A percentile compares a stretch with the other conserved stretches of the same genome.
Evolutionary conservation across 2,888 invertebrate genomes (phyloP).

Genomic region (Apamea epomidion): DNA sequence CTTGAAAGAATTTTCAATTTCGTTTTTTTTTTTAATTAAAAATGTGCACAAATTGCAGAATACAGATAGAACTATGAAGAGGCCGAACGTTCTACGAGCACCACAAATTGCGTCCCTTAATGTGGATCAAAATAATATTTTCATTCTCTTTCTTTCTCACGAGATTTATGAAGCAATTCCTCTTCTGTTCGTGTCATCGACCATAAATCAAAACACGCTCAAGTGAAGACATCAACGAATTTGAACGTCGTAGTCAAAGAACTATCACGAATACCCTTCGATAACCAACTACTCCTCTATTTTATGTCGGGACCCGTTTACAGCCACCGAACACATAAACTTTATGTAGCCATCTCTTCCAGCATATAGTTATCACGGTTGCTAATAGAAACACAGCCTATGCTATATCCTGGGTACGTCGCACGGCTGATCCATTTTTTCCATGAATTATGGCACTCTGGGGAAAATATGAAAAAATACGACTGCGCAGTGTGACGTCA

Average conservation of each 20-base stretch:
- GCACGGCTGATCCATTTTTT: slow-evolving; percentile 82
- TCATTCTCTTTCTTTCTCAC: neutral
- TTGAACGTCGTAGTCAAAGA: neutral
- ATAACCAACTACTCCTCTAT: slow-evolving; percentile 26
- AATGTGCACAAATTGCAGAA: neutral
- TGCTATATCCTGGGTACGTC: slow-evolving; percentile 66
- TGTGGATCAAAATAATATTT: neutral
- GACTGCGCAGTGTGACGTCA: slow-evolving; percentile 70
- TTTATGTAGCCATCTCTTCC: slow-evolving; percentile 59
- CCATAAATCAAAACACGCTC: slow-evolving; percentile 12
- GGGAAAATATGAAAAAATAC: slow-evolving; percentile 81
- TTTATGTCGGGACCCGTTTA: slow-evolving; percentile 38
- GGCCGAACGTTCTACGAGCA: neutral
- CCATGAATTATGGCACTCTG: slow-evolving; percentile 82
- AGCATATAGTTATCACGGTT: slow-evolving; percentile 56
- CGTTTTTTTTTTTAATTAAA: too few relatives aligned
- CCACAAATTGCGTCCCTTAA: neutral
- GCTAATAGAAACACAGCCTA: slow-evolving; percentile 70
- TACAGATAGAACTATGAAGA: neutral
- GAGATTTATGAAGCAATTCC: neutral
- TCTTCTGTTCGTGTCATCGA: neutral
- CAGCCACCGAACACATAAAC: slow-evolving; percentile 34
- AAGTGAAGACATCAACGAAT: slow-evolving; percentile 30
- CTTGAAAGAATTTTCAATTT: too few relatives aligned
- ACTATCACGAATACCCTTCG: slow-evolving; percentile 18